Conservation (phyloP, 2,888 invertebrate species). For the Crematogaster levior region DNA sequence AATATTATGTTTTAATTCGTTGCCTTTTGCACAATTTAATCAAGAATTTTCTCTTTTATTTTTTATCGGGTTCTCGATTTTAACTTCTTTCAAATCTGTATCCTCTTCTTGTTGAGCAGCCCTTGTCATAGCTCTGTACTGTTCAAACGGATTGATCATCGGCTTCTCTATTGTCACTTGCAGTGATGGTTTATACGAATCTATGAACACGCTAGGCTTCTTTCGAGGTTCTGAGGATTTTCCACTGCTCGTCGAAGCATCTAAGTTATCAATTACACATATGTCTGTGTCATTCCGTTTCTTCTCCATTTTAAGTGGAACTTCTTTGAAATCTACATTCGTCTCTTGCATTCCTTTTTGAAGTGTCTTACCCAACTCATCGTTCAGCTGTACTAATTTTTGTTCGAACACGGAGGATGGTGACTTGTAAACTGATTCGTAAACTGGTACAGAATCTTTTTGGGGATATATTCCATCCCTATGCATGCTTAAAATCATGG, state of each 20-base stretch:
- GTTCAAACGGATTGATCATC: conserved; percentile 70
- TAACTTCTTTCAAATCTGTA: conserved; percentile 32
- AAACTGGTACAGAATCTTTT: neutral
- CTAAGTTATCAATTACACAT: conserved; percentile 6
- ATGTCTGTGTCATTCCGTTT: neutral
- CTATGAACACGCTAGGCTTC: conserved; percentile 71
- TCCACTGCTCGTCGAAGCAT: neutral
- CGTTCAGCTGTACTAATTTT: conserved; percentile 15
- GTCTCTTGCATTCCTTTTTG: conserved; percentile 8
- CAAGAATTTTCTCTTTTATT: neutral
- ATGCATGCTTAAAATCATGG: neutral
- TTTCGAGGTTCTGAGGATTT: conserved; percentile 12
- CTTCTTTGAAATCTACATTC: neutral
- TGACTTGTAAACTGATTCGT: conserved; percentile 1
- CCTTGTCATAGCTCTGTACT: conserved; percentile 70
- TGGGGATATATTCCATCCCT: neutral
- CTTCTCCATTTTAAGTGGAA: neutral
- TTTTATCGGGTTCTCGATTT: conserved; percentile 32
- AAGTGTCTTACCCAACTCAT: neutral
- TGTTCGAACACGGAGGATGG: conserved; percentile 2
- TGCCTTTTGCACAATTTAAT: neutral
- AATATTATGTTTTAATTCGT: neutral
- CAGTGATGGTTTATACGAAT: conserved; percentile 72
- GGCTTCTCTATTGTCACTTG: conserved; percentile 77
- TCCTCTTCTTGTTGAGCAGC: conserved; percentile 7